Base-by-base conservation (phyloP, 1,140 invertebrate species). In the Trypoxylus dichotomus region DNA sequence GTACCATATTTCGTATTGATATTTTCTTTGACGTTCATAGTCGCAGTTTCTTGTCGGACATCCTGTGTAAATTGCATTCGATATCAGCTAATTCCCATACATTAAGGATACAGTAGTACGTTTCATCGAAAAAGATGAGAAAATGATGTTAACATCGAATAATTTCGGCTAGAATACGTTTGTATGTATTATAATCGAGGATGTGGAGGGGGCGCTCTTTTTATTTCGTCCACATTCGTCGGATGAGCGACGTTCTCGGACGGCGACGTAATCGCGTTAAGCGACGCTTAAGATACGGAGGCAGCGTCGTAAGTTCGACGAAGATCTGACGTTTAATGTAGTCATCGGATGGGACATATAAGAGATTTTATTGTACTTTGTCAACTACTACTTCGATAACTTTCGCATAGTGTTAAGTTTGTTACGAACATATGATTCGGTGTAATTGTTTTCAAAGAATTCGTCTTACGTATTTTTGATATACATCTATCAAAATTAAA, bases 311-410 rank as follows among this genome's bases (percentile, higher is more conserved):
- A 68, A 68, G 60, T 29, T 15, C 11, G 19, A 27, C 24, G 27
- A 68, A 68, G 47, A 54, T 54, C 60, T 25, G 27, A 24, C 60
- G 60, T 29, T 68, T 68, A 68, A 68, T 68, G 60, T 19, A 29
- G 11, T 15, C 24, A 24, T 24, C 11, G 10, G 60, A 68, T 68
- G 60, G 24, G 60, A 10, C 24, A 68, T 68, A 68, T 68, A 68
- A 68, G 60, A 10, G 60, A 68, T 68, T 68, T 68, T 68, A 68
- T 68, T 68, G 60, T 68, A 68, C 11, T 68, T 68, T 29, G 60
- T 27, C 60, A 29, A 68, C 60, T 24, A 68, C 27, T 29, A 15
- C 27, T 68, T 29, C 6, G 60, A 68, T 68, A 68, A 68, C 60
- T 68, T 68, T 68, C 60, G 24, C 7, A 58, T 19, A 25, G 8